These are phyloP conservation scores for Drosophila emarginata DNA, from an alignment of 2,888 invertebrate genomes.

Conservation along the genomic window DNA sequence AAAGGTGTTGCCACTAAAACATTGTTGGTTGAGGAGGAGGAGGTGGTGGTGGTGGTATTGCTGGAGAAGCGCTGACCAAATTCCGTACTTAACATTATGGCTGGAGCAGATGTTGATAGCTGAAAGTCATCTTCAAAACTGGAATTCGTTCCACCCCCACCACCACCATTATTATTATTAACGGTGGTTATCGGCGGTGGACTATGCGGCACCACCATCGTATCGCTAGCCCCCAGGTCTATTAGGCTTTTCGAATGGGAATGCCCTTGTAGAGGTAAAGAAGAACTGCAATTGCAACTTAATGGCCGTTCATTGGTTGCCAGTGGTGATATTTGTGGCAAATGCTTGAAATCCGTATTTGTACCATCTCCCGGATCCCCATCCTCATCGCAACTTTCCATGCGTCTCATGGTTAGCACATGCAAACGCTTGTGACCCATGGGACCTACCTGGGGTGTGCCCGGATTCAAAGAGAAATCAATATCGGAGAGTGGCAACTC, in stretches of 20 bases:
- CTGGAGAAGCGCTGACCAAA: slow-evolving; percentile 38
- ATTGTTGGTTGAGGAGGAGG: neutral
- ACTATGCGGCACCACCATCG: neutral
- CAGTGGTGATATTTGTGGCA: slow-evolving; percentile 83
- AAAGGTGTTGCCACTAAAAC: neutral
- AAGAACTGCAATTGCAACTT: slow-evolving; percentile 75
- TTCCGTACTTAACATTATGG: slow-evolving; percentile 64
- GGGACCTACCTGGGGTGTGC: slow-evolving; percentile 67
- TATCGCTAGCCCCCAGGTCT: slow-evolving; percentile 29
- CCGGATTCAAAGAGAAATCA: slow-evolving; percentile 82
- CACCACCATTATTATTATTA: neutral
- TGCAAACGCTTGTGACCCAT: slow-evolving; percentile 33
- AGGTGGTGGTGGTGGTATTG: neutral
- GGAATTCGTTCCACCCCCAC: neutral
- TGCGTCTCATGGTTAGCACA: slow-evolving; percentile 68
- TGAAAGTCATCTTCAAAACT: slow-evolving; percentile 76
- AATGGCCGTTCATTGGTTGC: slow-evolving; percentile 82
- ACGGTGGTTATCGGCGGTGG: neutral
- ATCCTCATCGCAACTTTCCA: slow-evolving; percentile 72
- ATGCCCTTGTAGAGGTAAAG: slow-evolving; percentile 35
- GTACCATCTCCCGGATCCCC: slow-evolving; percentile 54
- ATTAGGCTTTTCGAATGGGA: slow-evolving; percentile 61
- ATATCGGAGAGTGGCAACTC: slow-evolving; percentile 87
- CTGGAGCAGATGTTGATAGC: slow-evolving; percentile 77
- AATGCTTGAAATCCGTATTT: slow-evolving; percentile 50